Base-by-base conservation (phyloP, 2,888 invertebrate genomes). In the Byasa hedistus region DNA sequence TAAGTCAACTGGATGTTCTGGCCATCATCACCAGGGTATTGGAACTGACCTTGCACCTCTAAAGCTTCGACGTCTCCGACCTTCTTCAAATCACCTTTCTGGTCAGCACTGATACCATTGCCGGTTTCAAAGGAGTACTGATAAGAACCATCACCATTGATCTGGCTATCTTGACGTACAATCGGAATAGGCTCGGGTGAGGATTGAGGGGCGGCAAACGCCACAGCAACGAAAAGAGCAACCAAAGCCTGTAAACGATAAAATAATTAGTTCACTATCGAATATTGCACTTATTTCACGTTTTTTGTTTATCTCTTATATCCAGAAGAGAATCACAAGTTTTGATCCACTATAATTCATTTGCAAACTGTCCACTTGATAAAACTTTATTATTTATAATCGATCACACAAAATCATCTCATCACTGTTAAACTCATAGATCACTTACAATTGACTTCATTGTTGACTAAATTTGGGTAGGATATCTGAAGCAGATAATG, bases 1-100 rank as follows among this genome's bases (percentile, higher is more conserved):
- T 95, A 95, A 0, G 93, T 92, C 70, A 95, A 78, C 70, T 93
- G 93, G 77, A 94, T 94, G 71, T 92, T 75, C 52, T 91, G 89
- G 24, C 94, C 94, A 71, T 95, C 93, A 1, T 94, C 94, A 36
- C 94, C 91, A 0, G 94, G 93, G 79, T 94, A 95, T 63, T 94
- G 93, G 85, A 89, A 95, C 78, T 93, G 94, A 57, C 95, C 95
- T 75, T 94, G 93, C 5, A 94, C 95, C 64, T 93, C 92, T 66
- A 92, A 77, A 24, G 91, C 87, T 36, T 93, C 93, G 0, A 86
- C 83, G 1, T 93, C 93, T 2, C 93, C 93, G 2, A 92, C 89
- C 79, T 93, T 93, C 85, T 93, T 94, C 75, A 93, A 77, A 71
- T 89, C 93, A 60, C 94, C 94, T 71, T 91, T 91, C 76, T 94